Evolutionary conservation across 2,113 vertebrate species (phyloP), one percentile per base, ranked within the genome.

Genomic region (Semicossyphus pulcher): DNA sequence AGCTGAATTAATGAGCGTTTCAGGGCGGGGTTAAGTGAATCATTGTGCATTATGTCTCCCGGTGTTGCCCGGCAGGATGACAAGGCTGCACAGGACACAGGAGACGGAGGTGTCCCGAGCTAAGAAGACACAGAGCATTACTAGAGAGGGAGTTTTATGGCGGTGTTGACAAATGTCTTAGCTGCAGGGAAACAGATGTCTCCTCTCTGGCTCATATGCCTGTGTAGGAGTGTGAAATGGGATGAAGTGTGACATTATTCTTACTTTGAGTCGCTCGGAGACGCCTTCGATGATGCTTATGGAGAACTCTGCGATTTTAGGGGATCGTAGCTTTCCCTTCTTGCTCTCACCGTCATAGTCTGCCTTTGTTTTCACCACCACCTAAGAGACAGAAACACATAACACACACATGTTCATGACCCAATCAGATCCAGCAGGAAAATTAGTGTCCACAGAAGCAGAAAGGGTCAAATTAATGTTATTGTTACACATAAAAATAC

Each of bases 361-460:
- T 0, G 96, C 95, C 93, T 97, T 97, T 1, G 97, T 98, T 93
- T 97, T 98, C 83, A 98, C 96, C 65, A 98, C 95, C 90, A 98
- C 96, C 96, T 98, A 83, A 42, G 23, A 78, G 47, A 59, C 45
- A 86, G 72, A 51, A 85, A 76, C 44, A 74, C 1, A 54, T 20
- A 16, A 83, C 41, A 81, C 20, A 44, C 23, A 52, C 23, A 34
- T n/a, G n/a, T n/a, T n/a, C n/a, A 3, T 0, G 5, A 57, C 20
- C 36, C 47, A 54, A 18, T 58, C 31, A 64, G 20, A 28, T 45
- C 34, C 10, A 57, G 39, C 32, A 25, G n/a, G 47, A 34, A 37
- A 39, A 45, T 15, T 1, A 26, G 49, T 36, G 5, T n/a, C 14
- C 16, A 53, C n/a, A n/a, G n/a, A n/a, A n/a, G n/a, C n/a, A n/a